Percentiles rank a stretch among this genome's conserved stretches.
These are phyloP conservation scores for Neodiprion virginianus DNA, from an alignment of 1,140 invertebrate genomes.

Conservation along the genomic window DNA sequence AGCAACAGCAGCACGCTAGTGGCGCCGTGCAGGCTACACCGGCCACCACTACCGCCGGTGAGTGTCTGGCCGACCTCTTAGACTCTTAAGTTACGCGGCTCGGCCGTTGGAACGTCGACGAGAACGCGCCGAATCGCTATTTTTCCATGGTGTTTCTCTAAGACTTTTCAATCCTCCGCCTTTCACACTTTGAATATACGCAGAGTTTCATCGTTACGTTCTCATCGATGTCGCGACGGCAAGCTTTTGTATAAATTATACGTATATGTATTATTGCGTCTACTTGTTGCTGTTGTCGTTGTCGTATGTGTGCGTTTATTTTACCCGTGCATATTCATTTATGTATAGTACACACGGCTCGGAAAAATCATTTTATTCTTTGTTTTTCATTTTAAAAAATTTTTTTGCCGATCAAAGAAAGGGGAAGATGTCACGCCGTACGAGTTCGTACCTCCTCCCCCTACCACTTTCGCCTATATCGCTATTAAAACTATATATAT, in stretches of 20 bases:
- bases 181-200: slow-evolving; percentile 31
- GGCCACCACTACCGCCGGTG: slow-evolving; percentile 57
- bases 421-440: no score
- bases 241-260: no score
- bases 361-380: background rate
- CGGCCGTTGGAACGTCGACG: background rate
- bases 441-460: no score
- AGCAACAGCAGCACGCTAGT: slow-evolving; percentile 49
- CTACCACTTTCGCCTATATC: no score
- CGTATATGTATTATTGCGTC: background rate
- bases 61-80: slow-evolving; percentile 62
- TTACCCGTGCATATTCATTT: slow-evolving; percentile 18
- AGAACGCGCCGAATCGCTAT: slow-evolving; percentile 3
- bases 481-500: no score
- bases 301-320: slow-evolving; percentile 22
- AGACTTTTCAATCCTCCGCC: slow-evolving; percentile 22
- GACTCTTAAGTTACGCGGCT: slow-evolving; percentile 46
- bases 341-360: background rate
- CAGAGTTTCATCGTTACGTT: slow-evolving; percentile 21
- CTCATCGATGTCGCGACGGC: no score
- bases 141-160: slow-evolving; percentile 16
- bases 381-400: no score
- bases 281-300: slow-evolving; percentile 1
- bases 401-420: no score
- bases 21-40: slow-evolving; percentile 49